These are phyloP conservation scores for Dromas ardeola DNA, from an alignment of 2,113 vertebrate genomes.

Conservation along the genomic window DNA sequence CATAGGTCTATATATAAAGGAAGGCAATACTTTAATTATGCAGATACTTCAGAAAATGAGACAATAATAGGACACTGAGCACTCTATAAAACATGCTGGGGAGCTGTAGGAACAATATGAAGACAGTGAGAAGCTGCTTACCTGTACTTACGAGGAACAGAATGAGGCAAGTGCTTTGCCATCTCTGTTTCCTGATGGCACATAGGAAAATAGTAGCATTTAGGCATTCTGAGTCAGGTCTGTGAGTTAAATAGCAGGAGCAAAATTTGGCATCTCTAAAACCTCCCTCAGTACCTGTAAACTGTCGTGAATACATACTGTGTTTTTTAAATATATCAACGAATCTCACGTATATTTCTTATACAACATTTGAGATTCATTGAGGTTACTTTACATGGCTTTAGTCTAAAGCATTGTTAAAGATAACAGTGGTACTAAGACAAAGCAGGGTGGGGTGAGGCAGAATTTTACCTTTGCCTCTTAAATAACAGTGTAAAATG, in stretches of 20 bases:
- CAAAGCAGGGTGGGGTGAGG: fast-evolving
- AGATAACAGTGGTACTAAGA: not conserved
- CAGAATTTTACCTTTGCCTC: not conserved
- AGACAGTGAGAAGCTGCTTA: not conserved
- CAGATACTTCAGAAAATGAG: not conserved
- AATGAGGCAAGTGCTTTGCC: not conserved
- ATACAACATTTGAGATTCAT: not conserved
- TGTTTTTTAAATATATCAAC: not conserved
- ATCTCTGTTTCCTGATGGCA: not conserved
- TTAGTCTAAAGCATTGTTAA: not conserved
- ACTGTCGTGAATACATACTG: not conserved
- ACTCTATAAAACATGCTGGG: not conserved
- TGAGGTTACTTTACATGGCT: not conserved
- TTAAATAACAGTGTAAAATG: not conserved
- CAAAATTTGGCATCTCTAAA: not conserved
- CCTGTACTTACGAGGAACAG: not conserved
- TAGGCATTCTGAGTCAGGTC: not conserved
- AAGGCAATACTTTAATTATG: not conserved
- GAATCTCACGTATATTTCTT: not conserved
- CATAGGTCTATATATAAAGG: not conserved
- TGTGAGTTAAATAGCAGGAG: not conserved
- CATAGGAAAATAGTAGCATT: not conserved
- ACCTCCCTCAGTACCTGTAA: not conserved
- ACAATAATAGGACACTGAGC: not conserved
- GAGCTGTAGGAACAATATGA: not conserved